These are phyloP conservation scores for Falco cherrug DNA, from an alignment of 2,797 vertebrate genomes.

Conservation along the genomic window DNA sequence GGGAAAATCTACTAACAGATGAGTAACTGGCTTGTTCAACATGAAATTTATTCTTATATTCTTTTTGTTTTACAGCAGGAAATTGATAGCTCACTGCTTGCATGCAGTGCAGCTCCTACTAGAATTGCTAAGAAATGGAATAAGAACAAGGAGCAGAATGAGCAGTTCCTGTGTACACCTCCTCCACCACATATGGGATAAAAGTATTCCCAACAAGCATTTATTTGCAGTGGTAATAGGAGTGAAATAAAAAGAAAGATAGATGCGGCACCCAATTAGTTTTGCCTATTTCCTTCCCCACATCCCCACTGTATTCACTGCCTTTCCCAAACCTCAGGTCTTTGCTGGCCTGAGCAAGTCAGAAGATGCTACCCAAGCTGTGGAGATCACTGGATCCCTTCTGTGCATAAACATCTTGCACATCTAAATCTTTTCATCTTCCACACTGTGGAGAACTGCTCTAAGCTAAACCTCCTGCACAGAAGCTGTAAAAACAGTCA, in stretches of 20 bases:
- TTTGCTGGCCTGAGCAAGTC: neutral
- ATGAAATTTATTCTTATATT: neutral
- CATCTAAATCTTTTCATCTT: neutral
- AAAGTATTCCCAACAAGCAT: neutral
- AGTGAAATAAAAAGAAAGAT: neutral
- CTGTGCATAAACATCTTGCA: neutral
- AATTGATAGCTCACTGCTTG: neutral
- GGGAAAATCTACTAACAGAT: neutral
- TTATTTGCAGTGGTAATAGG: neutral
- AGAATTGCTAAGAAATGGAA: neutral
- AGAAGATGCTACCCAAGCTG: neutral
- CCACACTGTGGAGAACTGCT: accelerated
- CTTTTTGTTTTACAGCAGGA: neutral
- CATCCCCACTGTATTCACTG: neutral
- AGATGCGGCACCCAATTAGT: neutral
- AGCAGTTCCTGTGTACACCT: neutral
- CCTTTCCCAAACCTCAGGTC: neutral
- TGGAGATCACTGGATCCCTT: neutral
- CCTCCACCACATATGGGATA: neutral
- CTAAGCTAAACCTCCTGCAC: neutral
- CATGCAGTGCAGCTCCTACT: neutral
- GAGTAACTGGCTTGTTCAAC: neutral
- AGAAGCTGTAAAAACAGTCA: neutral
- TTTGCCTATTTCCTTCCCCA: neutral
- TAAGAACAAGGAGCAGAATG: neutral